Evolutionary conservation across 2,113 vertebrate genomes (phyloP).

Genomic region (Alethe diademata): DNA sequence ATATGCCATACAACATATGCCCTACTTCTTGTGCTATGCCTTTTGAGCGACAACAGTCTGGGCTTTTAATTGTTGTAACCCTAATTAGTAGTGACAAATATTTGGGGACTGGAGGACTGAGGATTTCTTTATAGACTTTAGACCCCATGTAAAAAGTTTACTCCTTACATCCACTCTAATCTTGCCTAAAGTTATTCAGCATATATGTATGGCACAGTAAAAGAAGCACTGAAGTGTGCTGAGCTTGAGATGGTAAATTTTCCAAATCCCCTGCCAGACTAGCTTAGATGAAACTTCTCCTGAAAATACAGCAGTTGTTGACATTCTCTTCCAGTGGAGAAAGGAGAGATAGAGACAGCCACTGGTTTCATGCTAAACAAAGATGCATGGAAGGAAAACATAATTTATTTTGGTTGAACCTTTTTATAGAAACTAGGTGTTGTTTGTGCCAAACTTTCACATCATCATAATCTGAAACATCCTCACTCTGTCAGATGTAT

Average conservation of each 20-base stretch:
- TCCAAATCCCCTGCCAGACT: neutral
- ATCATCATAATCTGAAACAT: neutral
- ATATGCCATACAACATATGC: neutral
- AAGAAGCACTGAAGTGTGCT: neutral
- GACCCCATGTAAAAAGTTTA: neutral
- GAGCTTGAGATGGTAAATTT: neutral
- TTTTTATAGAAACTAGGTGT: neutral
- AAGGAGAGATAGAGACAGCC: neutral
- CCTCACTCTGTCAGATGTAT: neutral
- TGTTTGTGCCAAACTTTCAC: neutral
- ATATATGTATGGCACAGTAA: neutral
- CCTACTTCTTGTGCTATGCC: neutral
- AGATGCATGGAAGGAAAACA: neutral
- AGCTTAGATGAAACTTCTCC: neutral
- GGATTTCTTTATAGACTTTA: neutral
- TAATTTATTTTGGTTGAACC: neutral
- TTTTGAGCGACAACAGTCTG: neutral
- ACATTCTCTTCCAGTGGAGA: neutral
- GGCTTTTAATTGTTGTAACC: neutral
- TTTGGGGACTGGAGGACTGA: neutral
- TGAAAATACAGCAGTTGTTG: neutral
- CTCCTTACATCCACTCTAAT: neutral
- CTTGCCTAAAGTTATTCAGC: neutral
- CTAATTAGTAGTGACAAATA: slow-evolving; percentile 15
- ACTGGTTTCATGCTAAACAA: neutral